phyloP scores from a whole-genome alignment of 64 coral and sea anemone genomes.

The Platygyra sinensis region DNA sequence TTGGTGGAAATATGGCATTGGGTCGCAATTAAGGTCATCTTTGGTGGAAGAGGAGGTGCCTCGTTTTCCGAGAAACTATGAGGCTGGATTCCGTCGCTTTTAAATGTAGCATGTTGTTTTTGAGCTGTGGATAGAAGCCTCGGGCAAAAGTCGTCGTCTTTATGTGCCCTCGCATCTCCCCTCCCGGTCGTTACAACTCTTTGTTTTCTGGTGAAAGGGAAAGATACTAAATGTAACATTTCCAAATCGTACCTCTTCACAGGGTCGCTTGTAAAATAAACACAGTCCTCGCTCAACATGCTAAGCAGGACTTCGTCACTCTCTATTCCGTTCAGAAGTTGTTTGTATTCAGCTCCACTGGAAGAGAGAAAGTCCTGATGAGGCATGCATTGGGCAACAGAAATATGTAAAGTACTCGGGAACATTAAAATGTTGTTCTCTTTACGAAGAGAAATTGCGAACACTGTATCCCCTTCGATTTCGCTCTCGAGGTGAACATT shows the following conservation, averaged over 20 bases:
- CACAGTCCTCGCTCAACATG: background rate
- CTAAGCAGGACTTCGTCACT: background rate
- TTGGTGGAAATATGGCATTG: background rate
- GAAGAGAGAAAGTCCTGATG: background rate
- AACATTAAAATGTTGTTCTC: background rate
- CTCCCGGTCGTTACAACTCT: background rate
- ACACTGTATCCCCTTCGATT: conserved; percentile 49
- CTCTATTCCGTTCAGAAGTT: background rate
- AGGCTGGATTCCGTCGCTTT: background rate
- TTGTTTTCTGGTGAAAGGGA: background rate
- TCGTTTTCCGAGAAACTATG: background rate
- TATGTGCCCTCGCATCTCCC: background rate
- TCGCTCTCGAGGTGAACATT: conserved; percentile 25
- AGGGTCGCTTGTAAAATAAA: conserved; percentile 18
- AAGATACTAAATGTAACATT: background rate
- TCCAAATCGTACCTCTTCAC: background rate
- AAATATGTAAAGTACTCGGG: conserved; percentile 25
- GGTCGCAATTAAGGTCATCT: background rate
- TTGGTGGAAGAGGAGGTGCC: conserved; percentile 3
- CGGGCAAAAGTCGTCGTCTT: background rate
- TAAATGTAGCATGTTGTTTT: background rate
- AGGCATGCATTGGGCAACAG: background rate
- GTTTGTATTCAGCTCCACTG: background rate
- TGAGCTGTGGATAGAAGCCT: no score
- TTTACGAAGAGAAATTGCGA: background rate